Evolutionary conservation across 2,797 vertebrate genomes (phyloP).

Genomic region (Taeniopygia guttata): DNA sequence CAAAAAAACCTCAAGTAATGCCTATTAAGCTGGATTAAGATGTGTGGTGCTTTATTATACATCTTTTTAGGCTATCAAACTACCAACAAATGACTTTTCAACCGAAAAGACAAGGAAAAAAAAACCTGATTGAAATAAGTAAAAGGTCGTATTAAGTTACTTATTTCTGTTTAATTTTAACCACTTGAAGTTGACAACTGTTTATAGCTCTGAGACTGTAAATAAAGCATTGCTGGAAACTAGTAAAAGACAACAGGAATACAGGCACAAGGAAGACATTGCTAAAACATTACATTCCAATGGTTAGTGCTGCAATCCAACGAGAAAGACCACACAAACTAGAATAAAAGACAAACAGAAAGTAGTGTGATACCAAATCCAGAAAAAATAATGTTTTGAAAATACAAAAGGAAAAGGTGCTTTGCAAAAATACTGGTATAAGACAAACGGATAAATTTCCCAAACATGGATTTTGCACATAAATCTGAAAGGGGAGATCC

Average conservation of each 20-base stretch:
- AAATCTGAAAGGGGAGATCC: neutral
- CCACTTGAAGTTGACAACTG: neutral
- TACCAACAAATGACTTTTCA: neutral
- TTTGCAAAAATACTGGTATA: conserved; percentile 4
- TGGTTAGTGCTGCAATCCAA: neutral
- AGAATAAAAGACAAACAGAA: neutral
- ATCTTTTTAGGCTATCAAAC: neutral
- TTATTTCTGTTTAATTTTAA: conserved; percentile 18
- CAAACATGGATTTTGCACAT: neutral
- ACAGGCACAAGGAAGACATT: neutral
- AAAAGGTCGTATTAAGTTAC: neutral
- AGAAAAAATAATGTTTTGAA: neutral
- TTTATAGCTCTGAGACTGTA: neutral
- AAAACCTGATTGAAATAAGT: neutral
- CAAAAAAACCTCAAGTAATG: neutral
- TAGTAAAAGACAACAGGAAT: neutral
- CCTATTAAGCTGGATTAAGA: neutral
- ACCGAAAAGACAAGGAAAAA: neutral
- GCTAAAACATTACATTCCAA: neutral
- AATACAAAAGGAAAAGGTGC: conserved; percentile 40
- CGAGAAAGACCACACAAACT: neutral
- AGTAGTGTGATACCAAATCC: neutral
- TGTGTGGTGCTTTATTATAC: neutral
- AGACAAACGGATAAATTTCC: neutral
- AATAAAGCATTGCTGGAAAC: neutral